These are phyloP conservation scores for Papilio polytes DNA, from an alignment of 1,140 invertebrate genomes.

Conservation along the genomic window DNA sequence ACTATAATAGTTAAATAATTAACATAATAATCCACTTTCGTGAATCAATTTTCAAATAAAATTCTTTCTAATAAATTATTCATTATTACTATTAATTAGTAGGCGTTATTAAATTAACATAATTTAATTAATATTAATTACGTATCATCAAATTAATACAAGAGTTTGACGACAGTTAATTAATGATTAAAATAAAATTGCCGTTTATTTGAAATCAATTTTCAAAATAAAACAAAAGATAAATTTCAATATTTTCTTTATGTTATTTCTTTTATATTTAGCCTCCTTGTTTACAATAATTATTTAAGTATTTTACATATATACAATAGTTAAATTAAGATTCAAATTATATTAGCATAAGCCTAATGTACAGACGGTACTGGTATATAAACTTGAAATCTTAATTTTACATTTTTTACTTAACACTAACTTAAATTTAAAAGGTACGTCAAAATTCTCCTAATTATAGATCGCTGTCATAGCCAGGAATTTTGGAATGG, in stretches of 20 bases:
- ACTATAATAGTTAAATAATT: neutral
- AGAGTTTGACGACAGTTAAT: neutral
- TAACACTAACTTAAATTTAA: slow-evolving; percentile 39
- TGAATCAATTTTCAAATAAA: neutral
- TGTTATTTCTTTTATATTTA: slow-evolving; percentile 55
- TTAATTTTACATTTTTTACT: slow-evolving; percentile 17
- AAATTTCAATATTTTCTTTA: slow-evolving; percentile 55
- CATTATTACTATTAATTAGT: neutral
- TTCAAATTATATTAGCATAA: slow-evolving; percentile 46
- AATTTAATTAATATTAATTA: slow-evolving; percentile 27
- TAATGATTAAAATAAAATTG: neutral
- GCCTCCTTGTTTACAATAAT: slow-evolving; percentile 66
- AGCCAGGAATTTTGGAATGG: slow-evolving; percentile 67
- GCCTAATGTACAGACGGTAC: slow-evolving; percentile 36
- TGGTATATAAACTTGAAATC: slow-evolving; percentile 29
- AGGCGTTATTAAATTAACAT: slow-evolving; percentile 29
- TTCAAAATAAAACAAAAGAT: slow-evolving; percentile 58
- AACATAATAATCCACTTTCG: neutral
- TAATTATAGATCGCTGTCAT: slow-evolving; percentile 61
- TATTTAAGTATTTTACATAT: slow-evolving; percentile 55
- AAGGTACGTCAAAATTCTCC: slow-evolving; percentile 55
- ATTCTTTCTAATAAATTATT: neutral
- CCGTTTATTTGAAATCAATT: neutral
- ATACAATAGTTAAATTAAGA: slow-evolving; percentile 60
- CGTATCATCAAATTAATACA: slow-evolving; percentile 7